phyloP scores from a whole-genome alignment of 1,140 invertebrate species.

The Caenorhabditis briggsae region DNA sequence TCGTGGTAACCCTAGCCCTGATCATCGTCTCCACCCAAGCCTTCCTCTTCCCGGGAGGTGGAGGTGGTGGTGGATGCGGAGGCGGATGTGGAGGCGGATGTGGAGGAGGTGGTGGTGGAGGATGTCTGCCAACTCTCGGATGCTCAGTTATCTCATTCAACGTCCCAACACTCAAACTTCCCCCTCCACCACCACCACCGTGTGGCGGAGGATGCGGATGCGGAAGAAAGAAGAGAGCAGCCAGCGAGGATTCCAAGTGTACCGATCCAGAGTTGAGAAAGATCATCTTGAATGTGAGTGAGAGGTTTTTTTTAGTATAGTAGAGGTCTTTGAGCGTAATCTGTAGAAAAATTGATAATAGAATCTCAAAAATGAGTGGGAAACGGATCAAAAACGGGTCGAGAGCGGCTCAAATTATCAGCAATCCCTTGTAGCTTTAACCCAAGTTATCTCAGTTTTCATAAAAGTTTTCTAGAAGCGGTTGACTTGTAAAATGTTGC shows the following conservation, averaged over 20 bases:
- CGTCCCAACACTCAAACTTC: slow-evolving; percentile 22
- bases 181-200: slow-evolving; percentile 41
- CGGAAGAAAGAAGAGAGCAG: slow-evolving; percentile 53
- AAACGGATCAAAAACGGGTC: no score
- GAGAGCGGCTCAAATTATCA: no score
- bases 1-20: not conserved
- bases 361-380: no score
- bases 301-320: not conserved
- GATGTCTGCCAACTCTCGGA: slow-evolving; percentile 21
- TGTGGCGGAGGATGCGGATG: slow-evolving; percentile 55
- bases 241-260: slow-evolving; percentile 41
- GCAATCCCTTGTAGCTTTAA: no score
- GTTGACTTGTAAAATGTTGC: no score
- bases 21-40: slow-evolving; percentile 40
- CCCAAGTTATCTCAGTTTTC: no score
- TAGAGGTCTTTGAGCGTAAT: no score
- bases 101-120: slow-evolving; percentile 20
- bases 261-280: slow-evolving; percentile 54
- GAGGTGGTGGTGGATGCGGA: slow-evolving; percentile 9
- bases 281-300: slow-evolving; percentile 56
- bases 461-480: no score
- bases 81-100: slow-evolving; percentile 16
- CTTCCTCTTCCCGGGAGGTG: slow-evolving; percentile 45
- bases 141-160: slow-evolving; percentile 31
- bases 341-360: no score